phyloP scores from a whole-genome alignment of 1,140 invertebrate species.

The Vanessa atalanta region DNA sequence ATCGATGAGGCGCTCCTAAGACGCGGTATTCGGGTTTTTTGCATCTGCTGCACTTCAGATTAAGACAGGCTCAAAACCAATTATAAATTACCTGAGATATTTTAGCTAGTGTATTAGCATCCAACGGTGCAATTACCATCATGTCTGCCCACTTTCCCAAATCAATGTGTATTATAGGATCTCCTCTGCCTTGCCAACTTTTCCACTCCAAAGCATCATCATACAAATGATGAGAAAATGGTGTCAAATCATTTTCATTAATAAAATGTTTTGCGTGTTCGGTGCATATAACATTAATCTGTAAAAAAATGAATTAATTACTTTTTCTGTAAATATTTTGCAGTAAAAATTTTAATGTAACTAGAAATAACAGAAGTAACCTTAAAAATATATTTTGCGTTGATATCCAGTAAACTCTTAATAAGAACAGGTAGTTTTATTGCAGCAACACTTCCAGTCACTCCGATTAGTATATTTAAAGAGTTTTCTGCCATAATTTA shows the following conservation, averaged over 20 bases:
- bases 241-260: conserved; percentile 82
- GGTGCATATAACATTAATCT: conserved; percentile 79
- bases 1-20: too few species aligned
- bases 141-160: conserved; percentile 97
- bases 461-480: conserved; percentile 62
- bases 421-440: conserved; percentile 66
- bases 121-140: conserved; percentile 95
- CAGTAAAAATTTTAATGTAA: background rate
- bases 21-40: too few species aligned
- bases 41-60: too few species aligned
- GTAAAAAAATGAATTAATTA: background rate
- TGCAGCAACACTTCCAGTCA: conserved; percentile 69
- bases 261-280: conserved; percentile 94
- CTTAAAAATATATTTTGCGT: conserved; percentile 51
- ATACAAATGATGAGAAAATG: conserved; percentile 82
- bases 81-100: conserved; percentile 84
- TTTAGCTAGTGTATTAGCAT: conserved; percentile 98
- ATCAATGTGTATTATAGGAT: conserved; percentile 98
- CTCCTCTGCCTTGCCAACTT: conserved; percentile 93
- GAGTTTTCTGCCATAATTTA: conserved; percentile 35
- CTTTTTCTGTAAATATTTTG: background rate
- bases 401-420: conserved; percentile 51
- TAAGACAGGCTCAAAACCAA: too few species aligned
- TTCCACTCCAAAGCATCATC: conserved; percentile 95
- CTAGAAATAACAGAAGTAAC: conserved; percentile 39